These are phyloP conservation scores for Myotis myotis DNA, from an alignment of 2,797 vertebrate genomes.

Conservation along the genomic window DNA sequence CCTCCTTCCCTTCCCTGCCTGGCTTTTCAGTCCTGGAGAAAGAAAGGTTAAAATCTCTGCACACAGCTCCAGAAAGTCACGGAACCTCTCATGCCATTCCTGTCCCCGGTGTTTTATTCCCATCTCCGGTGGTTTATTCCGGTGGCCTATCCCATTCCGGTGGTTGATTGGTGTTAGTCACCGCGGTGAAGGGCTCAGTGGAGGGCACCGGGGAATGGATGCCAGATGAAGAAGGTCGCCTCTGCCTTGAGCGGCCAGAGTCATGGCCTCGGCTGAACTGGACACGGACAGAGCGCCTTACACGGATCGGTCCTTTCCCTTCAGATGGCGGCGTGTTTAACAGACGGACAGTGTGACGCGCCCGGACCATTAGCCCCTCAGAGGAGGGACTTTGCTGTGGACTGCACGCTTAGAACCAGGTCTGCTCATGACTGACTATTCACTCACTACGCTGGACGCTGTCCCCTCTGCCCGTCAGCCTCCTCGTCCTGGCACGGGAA, in stretches of 20 bases:
- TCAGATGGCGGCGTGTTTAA: not conserved
- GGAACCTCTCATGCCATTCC: not conserved
- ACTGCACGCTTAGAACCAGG: not conserved
- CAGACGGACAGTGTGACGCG: not conserved
- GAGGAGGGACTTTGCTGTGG: not conserved
- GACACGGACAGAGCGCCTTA: not conserved
- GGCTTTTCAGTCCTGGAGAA: conserved; percentile 54
- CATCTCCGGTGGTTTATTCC: no score
- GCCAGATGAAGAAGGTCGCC: not conserved
- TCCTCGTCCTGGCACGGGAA: not conserved
- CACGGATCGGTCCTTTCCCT: not conserved
- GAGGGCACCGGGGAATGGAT: not conserved
- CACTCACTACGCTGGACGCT: not conserved
- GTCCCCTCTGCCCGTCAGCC: not conserved
- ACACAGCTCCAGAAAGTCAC: conserved; percentile 52
- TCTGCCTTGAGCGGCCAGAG: not conserved
- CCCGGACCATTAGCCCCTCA: not conserved
- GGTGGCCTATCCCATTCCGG: no score
- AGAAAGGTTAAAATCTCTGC: conserved; percentile 64
- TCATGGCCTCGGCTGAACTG: not conserved
- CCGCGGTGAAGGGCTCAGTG: not conserved
- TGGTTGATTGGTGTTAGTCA: no score
- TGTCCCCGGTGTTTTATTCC: not conserved
- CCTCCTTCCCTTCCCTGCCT: not conserved
- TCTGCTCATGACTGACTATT: not conserved